Evolutionary conservation across 2,113 vertebrate genomes (phyloP), one percentile per base, ranked within the genome.

Genomic region (Hoplias malabaricus): DNA sequence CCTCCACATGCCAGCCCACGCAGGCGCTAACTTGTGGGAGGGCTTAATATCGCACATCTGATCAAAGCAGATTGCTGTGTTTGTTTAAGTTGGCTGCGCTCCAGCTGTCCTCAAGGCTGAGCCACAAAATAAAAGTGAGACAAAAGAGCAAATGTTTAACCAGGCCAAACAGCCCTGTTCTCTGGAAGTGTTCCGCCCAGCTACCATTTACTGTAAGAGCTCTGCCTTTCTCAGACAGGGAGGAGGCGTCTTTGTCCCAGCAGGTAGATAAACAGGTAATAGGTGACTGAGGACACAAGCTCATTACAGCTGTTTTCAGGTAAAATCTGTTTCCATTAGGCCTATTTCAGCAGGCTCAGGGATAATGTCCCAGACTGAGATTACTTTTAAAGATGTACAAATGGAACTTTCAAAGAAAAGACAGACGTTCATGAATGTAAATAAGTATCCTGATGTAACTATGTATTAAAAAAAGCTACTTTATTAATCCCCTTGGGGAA

Each of bases 191-290:
- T 34, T 66, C 34, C 46, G 16, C 69, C 46, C 65, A 40, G 31
- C 23, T 73, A 53, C 48, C 75, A 16, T 69, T 84, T 84, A 83
- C 85, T 8, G 83, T 77, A 82, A 83, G 77, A 38, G 50, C 21
- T 46, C 83, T 43, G 27, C 25, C 79, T 74, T 31, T 53, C 56
- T 50, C 25, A 25, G 56, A 43, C 19, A 25, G 25, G 25, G 66
- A 46, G 34, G 46, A 63, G 38, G 66, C 62, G 40, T n/a, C n/a
- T 36, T 42, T 25, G 25, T n/a, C 29, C 27, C 23, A 53, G 19
- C 6, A 23, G 48, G n/a, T 21, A 53, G 36, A 21, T 43, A 31
- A 57, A 29, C 9, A 53, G 61, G 61, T 42, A 34, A 25, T 11
- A 43, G 29, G 29, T 23, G 21, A 14, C 31, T 14, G 50, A 65